These are phyloP conservation scores for Limnephilus marmoratus DNA, from an alignment of 2,888 invertebrate genomes.

Conservation along the genomic window DNA sequence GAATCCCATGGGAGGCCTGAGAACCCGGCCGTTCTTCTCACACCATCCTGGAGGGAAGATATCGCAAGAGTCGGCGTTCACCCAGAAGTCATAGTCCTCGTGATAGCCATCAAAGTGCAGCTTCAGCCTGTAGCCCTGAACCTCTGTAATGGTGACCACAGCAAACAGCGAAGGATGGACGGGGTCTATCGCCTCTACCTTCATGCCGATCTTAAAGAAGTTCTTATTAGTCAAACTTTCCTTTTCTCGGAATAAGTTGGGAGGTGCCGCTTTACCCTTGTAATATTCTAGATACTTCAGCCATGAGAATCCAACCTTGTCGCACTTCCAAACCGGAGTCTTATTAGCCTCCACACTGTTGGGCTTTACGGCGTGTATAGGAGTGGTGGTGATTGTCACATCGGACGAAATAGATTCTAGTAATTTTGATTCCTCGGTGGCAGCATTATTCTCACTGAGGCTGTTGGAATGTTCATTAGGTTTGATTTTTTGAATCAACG, in stretches of 20 bases:
- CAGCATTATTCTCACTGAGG: slow-evolving; percentile 36
- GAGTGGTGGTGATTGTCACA: slow-evolving; percentile 21
- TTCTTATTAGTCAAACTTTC: slow-evolving; percentile 87
- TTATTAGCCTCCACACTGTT: not conserved
- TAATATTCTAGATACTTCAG: slow-evolving; percentile 85
- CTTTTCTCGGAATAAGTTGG: slow-evolving; percentile 82
- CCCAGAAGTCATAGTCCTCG: slow-evolving; percentile 94
- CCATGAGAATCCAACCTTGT: slow-evolving; percentile 87
- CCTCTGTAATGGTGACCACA: slow-evolving; percentile 90
- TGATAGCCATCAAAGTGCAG: slow-evolving; percentile 95
- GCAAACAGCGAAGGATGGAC: slow-evolving; percentile 93
- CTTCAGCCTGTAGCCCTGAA: slow-evolving; percentile 89
- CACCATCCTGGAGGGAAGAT: slow-evolving; percentile 97
- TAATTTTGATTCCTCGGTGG: slow-evolving; percentile 46
- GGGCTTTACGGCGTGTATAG: not conserved
- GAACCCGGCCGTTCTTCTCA: slow-evolving; percentile 86
- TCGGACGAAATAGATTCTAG: slow-evolving; percentile 38
- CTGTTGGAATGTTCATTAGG: slow-evolving; percentile 49
- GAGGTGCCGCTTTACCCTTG: slow-evolving; percentile 85
- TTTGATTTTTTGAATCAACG: slow-evolving; percentile 70
- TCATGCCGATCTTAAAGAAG: slow-evolving; percentile 90
- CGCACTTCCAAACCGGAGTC: slow-evolving; percentile 83
- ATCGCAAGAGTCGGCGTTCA: slow-evolving; percentile 93
- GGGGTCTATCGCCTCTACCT: slow-evolving; percentile 95
- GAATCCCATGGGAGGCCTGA: slow-evolving; percentile 88